A percentile compares a stretch with the other conserved stretches of the same genome.
Evolutionary conservation across 2,797 vertebrate genomes (phyloP).

Genomic region (Sebastes aleutianus): DNA sequence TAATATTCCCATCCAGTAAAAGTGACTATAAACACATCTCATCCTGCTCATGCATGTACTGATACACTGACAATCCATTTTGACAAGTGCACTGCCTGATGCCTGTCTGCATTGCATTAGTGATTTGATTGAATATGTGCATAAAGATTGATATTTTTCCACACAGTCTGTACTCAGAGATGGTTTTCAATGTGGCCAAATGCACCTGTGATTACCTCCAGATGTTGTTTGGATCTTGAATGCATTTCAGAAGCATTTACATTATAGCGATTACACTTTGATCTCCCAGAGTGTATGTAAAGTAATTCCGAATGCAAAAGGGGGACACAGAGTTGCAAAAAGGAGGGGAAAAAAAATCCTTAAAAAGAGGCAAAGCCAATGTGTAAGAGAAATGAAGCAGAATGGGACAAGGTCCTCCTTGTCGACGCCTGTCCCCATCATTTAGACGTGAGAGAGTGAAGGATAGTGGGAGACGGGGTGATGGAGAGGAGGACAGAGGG

Average conservation of each 20-base stretch:
- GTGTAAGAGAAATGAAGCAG: conserved; percentile 9
- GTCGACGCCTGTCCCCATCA: conserved; percentile 35
- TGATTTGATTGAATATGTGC: not conserved
- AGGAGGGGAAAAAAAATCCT: not conserved
- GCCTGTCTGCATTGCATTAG: not conserved
- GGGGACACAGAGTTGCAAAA: not conserved
- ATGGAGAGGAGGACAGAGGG: conserved; percentile 59
- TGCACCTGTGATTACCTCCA: not conserved
- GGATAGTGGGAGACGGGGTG: conserved; percentile 51
- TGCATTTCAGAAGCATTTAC: not conserved
- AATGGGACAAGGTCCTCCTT: conserved; percentile 43
- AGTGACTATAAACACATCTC: not conserved
- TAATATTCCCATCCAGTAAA: not conserved
- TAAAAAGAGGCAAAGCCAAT: not conserved
- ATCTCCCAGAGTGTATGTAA: not conserved
- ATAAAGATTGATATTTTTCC: not conserved
- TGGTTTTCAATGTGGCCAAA: not conserved
- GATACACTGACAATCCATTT: not conserved
- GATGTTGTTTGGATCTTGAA: not conserved
- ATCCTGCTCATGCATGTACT: not conserved
- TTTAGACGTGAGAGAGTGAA: conserved; percentile 49
- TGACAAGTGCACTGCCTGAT: not conserved
- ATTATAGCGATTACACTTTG: not conserved
- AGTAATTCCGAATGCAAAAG: not conserved
- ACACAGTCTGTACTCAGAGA: not conserved